These are phyloP conservation scores for Gymnorhina tibicen DNA, from an alignment of 2,113 vertebrate species.

Conservation along the genomic window DNA sequence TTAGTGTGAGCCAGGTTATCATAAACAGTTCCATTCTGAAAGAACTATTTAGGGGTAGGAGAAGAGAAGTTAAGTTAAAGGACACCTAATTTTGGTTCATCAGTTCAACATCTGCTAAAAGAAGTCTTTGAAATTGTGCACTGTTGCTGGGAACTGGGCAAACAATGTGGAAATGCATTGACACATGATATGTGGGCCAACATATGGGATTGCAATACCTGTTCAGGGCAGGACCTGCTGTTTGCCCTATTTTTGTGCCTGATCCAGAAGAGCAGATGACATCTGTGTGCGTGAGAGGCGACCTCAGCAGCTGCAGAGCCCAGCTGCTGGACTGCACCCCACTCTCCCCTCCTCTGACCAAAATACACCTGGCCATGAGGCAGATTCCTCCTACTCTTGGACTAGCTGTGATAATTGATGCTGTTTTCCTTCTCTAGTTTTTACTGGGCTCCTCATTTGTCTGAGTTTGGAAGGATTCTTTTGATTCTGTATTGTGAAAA, in stretches of 20 bases:
- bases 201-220: neutral
- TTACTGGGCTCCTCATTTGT: neutral
- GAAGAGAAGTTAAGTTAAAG: neutral
- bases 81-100: neutral
- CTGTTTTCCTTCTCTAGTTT: neutral
- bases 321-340: neutral
- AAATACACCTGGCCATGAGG: neutral
- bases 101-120: neutral
- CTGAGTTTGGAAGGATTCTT: neutral
- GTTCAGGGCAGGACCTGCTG: neutral
- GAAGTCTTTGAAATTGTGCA: neutral
- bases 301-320: slow-evolving; percentile 17
- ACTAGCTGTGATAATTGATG: neutral
- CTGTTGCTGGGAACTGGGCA: neutral
- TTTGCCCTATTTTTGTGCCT: neutral
- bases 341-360: neutral
- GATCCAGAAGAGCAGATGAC: slow-evolving; percentile 17
- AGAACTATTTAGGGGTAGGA: neutral
- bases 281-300: neutral
- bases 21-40: neutral
- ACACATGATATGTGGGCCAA: neutral
- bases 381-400: neutral
- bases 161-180: neutral
- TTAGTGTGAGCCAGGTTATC: neutral
- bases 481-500: neutral